Percentiles rank a stretch among this genome's conserved stretches.
phyloP scores from a whole-genome alignment of 92 coral and sea anemone genomes.

The Meandrina meandrites region DNA sequence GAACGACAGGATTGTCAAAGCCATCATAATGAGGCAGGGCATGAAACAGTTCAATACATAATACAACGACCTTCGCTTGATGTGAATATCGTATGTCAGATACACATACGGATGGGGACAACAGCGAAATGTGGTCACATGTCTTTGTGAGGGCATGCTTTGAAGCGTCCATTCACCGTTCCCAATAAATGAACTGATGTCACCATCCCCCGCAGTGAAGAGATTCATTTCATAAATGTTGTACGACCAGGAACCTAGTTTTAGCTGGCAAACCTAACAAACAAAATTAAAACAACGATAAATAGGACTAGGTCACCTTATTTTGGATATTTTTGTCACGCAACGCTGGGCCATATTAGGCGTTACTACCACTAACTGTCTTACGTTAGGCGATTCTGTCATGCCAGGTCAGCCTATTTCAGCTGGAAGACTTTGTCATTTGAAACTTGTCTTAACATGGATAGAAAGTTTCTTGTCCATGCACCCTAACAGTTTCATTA shows the following conservation, averaged over 20 bases:
- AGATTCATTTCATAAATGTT: constrained; percentile 73
- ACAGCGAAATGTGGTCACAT: constrained; percentile 76
- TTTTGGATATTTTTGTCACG: background rate
- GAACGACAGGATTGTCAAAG: constrained; percentile 76
- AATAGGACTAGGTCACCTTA: background rate
- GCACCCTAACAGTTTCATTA: too few species aligned
- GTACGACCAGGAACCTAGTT: constrained; percentile 91
- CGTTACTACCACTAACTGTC: too few species aligned
- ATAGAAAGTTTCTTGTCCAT: too few species aligned
- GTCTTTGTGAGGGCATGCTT: constrained; percentile 79
- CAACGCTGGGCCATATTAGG: too few species aligned
- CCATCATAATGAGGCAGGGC: constrained; percentile 90
- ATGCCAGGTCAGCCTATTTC: background rate
- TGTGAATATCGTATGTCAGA: constrained; percentile 76
- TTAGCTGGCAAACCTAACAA: constrained; percentile 68
- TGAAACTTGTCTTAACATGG: too few species aligned
- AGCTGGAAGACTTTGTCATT: background rate
- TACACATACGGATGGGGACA: constrained; percentile 80
- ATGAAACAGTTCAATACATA: constrained; percentile 83
- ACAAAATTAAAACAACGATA: background rate
- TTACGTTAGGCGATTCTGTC: background rate
- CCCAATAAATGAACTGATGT: constrained; percentile 69
- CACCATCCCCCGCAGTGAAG: constrained; percentile 75
- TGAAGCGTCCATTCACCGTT: constrained; percentile 88
- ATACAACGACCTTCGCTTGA: constrained; percentile 78